Evolutionary conservation across 2,888 invertebrate genomes (phyloP).

Genomic region (Sussaba pulchella): DNA sequence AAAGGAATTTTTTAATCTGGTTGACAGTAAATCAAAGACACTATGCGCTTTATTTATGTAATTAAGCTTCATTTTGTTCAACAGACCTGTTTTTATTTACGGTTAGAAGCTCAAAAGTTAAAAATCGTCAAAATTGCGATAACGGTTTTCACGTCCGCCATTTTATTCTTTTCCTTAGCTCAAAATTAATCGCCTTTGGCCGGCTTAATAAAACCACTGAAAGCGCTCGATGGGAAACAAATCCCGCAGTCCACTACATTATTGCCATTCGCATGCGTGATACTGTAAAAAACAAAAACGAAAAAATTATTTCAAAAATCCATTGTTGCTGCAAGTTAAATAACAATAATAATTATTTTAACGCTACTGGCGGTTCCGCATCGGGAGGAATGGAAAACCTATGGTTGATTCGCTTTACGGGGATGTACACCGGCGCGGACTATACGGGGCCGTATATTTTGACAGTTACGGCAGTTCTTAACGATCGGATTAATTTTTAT

Average conservation of each 20-base stretch:
- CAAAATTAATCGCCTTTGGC: too few species aligned
- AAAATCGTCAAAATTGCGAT: too few species aligned
- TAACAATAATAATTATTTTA: slow-evolving; percentile 45
- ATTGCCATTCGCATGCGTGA: slow-evolving; percentile 8
- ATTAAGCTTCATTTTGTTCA: too few species aligned
- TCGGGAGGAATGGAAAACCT: too few species aligned
- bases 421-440: slow-evolving; percentile 44
- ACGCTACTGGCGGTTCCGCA: slow-evolving; percentile 10
- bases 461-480: slow-evolving; percentile 77
- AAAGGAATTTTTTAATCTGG: too few species aligned
- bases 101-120: too few species aligned
- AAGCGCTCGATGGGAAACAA: not conserved
- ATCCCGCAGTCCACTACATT: slow-evolving; percentile 8
- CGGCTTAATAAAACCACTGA: too few species aligned
- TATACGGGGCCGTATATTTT: slow-evolving; percentile 77
- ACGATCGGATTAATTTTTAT: slow-evolving; percentile 82
- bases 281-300: not conserved
- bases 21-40: too few species aligned
- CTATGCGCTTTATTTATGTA: too few species aligned
- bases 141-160: too few species aligned
- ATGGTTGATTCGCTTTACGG: slow-evolving; percentile 45
- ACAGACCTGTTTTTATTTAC: too few species aligned
- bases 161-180: too few species aligned
- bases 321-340: slow-evolving; percentile 3
- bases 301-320: slow-evolving; percentile 46